Conservation (phyloP, 1,140 invertebrate species). For the Ceratina japonica region DNA sequence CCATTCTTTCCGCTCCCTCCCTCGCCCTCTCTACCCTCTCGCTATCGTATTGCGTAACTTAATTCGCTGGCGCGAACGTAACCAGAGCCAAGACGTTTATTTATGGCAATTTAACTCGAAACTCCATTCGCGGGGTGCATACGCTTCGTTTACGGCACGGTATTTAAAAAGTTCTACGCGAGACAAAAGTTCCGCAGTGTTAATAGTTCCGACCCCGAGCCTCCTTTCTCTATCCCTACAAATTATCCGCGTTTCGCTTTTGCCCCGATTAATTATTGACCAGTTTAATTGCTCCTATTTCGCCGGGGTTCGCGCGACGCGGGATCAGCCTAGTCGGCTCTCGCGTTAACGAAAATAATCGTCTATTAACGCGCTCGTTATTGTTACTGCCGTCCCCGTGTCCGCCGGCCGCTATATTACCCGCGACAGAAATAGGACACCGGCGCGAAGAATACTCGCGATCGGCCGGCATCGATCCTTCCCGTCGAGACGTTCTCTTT, state of each 20-base stretch:
- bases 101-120: constrained; percentile 49
- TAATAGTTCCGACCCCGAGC: constrained; percentile 4
- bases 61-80: constrained; percentile 18
- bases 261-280: constrained; percentile 20
- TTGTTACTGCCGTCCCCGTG: too few relatives aligned
- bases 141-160: constrained; percentile 28
- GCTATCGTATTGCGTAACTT: constrained; percentile 13
- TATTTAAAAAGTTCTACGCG: constrained; percentile 35
- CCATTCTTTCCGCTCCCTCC: background rate
- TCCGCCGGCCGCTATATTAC: background rate
- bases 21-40: too few relatives aligned
- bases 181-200: constrained; percentile 29
- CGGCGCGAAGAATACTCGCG: background rate
- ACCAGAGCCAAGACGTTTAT: constrained; percentile 35
- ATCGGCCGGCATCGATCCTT: background rate
- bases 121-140: constrained; percentile 25
- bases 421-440: background rate
- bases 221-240: background rate
- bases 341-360: background rate
- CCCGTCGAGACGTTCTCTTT: background rate
- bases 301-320: background rate
- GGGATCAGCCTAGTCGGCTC: background rate
- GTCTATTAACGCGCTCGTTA: background rate
- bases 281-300: constrained; percentile 30
- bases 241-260: constrained; percentile 20